Conservation (phyloP, 2,797 vertebrate species). For the Clarias pachynema region DNA sequence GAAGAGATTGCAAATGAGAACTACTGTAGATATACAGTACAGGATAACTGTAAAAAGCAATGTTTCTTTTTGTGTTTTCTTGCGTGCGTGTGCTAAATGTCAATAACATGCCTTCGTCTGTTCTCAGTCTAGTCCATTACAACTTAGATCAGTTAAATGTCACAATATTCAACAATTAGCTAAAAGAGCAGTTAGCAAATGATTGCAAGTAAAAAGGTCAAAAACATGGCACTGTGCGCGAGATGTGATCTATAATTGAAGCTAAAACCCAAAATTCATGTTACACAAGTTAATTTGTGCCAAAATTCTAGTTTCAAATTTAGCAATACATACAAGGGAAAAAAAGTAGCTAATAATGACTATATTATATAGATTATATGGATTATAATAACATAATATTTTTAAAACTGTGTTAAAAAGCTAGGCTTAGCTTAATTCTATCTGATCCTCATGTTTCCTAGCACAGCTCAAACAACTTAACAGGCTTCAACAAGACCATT, state of each 20-base stretch:
- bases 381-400: background rate
- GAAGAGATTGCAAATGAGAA: background rate
- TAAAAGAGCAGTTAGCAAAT: background rate
- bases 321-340: background rate
- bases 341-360: background rate
- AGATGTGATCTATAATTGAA: background rate
- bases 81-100: no score
- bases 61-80: background rate
- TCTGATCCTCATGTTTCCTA: background rate
- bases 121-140: background rate
- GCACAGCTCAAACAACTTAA: background rate
- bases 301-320: background rate
- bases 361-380: background rate
- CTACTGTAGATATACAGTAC: background rate
- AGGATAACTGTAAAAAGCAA: background rate
- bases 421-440: constrained; percentile 9
- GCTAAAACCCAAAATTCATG: background rate
- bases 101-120: background rate
- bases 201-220: constrained; percentile 12
- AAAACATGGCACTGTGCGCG: background rate
- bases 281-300: background rate
- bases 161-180: background rate
- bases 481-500: background rate
- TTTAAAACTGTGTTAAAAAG: background rate
- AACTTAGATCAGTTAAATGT: constrained; percentile 2